Base-by-base conservation (phyloP, 2,888 invertebrate genomes). In the Gasteruption jaculator region DNA sequence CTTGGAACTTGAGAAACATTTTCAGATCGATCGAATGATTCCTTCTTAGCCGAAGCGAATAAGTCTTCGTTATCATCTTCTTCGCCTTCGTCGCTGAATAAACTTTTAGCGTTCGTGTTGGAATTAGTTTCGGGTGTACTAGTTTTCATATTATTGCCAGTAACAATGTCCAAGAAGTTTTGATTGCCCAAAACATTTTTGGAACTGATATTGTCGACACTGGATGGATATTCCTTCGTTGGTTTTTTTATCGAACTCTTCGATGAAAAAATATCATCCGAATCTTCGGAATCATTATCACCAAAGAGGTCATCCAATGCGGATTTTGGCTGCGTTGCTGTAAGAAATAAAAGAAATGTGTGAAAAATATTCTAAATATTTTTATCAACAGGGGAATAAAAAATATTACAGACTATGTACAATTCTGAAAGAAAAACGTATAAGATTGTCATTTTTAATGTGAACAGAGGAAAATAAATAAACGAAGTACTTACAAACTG, bases 271-370 rank as follows among this genome's bases (percentile, higher is more conserved):
- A 71, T 66, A 37, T 65, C 65, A 36, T 68, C 66, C 3, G 67
- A 66, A 36, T 68, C 68, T 11, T 70, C 70, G 1, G 66, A 66
- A 41, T 71, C 63, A 3, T 51, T 60, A 36, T 71, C 68, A 5
- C 58, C 69, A 35, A 68, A 71, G 10, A 70, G 52, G 58, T 71
- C 71, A 26, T 70, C 69, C n/a, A 68, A 63, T 2, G 65, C 61
- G 7, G 69, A 65, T 52, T 70, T 69, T 20, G 65, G 63, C 35
- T 65, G 63, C 1, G 55, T 54, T 15, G 66, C 68, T 66, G 21
- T 8, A 56, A 55, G n/a, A 22, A 33, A 18, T 33, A 14, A 15
- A 16, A 15, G 11, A 33, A 19, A 11, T 10, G 15, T 25, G n/a
- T 19, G 18, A 3, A n/a, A 29, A 26, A 35, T 10, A 38, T 33